These are phyloP conservation scores for Oophaga pumilio DNA, from an alignment of 2,113 vertebrate genomes.

Conservation along the genomic window DNA sequence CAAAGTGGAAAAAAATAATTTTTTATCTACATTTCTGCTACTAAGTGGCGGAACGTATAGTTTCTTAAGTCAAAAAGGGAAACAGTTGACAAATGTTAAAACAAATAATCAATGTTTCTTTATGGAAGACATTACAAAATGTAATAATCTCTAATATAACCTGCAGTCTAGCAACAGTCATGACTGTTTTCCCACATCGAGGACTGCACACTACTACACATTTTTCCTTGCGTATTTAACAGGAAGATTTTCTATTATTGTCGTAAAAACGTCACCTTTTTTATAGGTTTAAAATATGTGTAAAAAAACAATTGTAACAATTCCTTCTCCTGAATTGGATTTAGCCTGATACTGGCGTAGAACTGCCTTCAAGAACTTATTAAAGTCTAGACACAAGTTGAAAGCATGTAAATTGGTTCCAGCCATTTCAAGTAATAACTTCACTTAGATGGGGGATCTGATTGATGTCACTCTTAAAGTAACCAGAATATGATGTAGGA, in stretches of 20 bases:
- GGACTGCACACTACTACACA: neutral
- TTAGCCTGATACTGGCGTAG: constrained; percentile 76
- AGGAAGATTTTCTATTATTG: constrained; percentile 17
- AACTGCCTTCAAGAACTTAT: constrained; percentile 85
- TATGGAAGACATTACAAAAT: neutral
- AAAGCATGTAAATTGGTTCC: constrained; percentile 89
- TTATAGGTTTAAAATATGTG: constrained; percentile 16
- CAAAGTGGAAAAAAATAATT: no score
- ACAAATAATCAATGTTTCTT: neutral
- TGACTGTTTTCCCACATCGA: neutral
- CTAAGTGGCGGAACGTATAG: no score
- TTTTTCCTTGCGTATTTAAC: neutral
- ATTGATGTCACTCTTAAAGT: constrained; percentile 76
- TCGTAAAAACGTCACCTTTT: neutral
- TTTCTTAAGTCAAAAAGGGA: no score
- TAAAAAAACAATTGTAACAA: constrained; percentile 21
- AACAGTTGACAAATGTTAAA: neutral
- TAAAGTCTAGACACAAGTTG: constrained; percentile 98
- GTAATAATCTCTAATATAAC: neutral
- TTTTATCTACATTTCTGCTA: no score
- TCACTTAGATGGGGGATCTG: constrained; percentile 73
- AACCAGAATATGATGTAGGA: constrained; percentile 60
- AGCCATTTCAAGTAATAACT: constrained; percentile 84
- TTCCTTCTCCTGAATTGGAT: constrained; percentile 66
- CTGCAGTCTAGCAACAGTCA: no score